Conservation (phyloP, 2,113 vertebrate genomes). For the Pristiophorus japonicus region DNA sequence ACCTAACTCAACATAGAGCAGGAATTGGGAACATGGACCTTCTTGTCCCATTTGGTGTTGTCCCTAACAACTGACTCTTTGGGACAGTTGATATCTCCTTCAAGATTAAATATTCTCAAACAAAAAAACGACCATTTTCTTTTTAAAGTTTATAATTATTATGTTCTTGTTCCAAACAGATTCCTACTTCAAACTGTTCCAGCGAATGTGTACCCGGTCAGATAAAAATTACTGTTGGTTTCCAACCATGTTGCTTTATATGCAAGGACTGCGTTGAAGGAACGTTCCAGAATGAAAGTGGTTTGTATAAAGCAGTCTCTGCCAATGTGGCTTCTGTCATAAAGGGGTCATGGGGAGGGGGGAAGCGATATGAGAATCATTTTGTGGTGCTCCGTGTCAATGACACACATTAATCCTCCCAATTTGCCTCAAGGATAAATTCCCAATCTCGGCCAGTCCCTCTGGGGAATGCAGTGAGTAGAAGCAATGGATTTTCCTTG, state of each 20-base stretch:
- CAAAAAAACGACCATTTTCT: too few relatives aligned
- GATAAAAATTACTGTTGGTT: constrained; percentile 52
- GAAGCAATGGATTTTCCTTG: too few relatives aligned
- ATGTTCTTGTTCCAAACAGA: constrained; percentile 45
- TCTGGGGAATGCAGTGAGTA: background rate
- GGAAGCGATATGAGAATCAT: background rate
- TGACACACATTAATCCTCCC: background rate
- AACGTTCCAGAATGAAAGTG: constrained; percentile 62
- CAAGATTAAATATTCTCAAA: background rate
- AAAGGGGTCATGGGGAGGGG: background rate
- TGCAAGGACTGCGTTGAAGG: constrained; percentile 58
- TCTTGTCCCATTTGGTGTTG: background rate
- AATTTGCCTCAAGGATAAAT: background rate
- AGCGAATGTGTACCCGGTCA: constrained; percentile 58
- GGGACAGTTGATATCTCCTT: background rate
- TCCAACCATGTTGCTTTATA: constrained; percentile 69
- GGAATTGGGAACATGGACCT: background rate
- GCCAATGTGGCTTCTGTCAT: background rate
- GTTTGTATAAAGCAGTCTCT: constrained; percentile 47
- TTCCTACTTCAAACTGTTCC: constrained; percentile 66
- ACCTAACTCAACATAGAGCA: background rate
- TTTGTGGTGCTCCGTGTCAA: background rate
- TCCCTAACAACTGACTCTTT: background rate
- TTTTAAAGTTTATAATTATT: background rate
- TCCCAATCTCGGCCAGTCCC: background rate